phyloP scores from a whole-genome alignment of 2,797 vertebrate genomes.

The Trematomus bernacchii region DNA sequence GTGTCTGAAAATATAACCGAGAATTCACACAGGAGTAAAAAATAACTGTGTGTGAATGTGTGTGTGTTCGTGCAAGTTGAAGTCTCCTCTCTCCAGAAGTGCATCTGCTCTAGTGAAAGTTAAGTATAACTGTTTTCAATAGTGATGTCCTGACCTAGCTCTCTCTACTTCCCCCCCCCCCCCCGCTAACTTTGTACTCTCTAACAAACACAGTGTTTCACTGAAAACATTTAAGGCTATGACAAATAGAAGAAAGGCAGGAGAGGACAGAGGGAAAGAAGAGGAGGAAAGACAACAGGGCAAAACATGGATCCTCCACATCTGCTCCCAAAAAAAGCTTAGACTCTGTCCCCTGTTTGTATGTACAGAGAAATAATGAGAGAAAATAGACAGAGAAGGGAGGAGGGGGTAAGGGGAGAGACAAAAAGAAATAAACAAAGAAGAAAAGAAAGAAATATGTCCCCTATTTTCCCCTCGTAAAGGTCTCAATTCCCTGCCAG shows the following conservation, averaged over 20 bases:
- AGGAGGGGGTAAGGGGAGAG: constrained; percentile 36
- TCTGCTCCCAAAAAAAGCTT: constrained; percentile 70
- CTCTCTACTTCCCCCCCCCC: constrained; percentile 8
- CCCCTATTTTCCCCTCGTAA: constrained; percentile 79
- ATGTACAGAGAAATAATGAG: constrained; percentile 65
- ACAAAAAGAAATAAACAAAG: constrained; percentile 71
- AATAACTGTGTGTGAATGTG: constrained; percentile 10
- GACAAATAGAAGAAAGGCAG: constrained; percentile 36
- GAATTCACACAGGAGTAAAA: constrained; percentile 45
- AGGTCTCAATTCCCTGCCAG: constrained; percentile 82
- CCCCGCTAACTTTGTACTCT: constrained; percentile 2
- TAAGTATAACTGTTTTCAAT: constrained; percentile 16
- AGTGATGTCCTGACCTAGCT: constrained; percentile 30
- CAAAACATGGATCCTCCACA: constrained; percentile 59
- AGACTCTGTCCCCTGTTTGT: constrained; percentile 71
- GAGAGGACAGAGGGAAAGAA: constrained; percentile 29
- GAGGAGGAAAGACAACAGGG: constrained; percentile 31
- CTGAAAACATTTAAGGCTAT: constrained; percentile 33
- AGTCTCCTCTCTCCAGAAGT: constrained; percentile 9
- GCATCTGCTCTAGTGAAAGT: constrained; percentile 16
- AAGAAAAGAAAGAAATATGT: constrained; percentile 68
- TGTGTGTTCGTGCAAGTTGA: not conserved
- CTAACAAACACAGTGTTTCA: not conserved
- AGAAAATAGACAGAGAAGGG: constrained; percentile 62
- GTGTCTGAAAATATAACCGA: constrained; percentile 54